Conservation (phyloP, 2,113 vertebrate species). For the Oriolus oriolus region DNA sequence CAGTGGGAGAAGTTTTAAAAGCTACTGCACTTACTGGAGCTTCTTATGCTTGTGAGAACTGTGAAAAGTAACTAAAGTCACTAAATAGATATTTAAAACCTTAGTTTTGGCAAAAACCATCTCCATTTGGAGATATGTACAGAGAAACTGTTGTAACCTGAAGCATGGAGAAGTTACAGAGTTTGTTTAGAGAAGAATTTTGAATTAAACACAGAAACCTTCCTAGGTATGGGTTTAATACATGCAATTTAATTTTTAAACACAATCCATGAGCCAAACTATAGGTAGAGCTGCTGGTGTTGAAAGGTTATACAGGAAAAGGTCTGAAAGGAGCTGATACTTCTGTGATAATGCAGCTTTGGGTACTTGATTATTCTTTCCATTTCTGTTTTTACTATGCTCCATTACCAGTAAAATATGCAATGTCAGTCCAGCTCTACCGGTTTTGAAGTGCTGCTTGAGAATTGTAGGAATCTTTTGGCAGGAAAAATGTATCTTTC, state of each 20-base stretch:
- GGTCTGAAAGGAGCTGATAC: neutral
- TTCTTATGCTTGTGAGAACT: neutral
- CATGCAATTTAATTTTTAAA: neutral
- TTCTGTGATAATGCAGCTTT: conserved; percentile 18
- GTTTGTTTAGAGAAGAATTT: neutral
- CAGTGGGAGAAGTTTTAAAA: neutral
- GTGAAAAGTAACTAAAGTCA: neutral
- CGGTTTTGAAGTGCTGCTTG: conserved; percentile 39
- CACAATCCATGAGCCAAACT: neutral
- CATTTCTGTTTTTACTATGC: conserved; percentile 40
- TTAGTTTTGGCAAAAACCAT: neutral
- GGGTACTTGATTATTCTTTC: conserved; percentile 17
- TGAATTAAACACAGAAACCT: neutral
- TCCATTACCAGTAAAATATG: conserved; percentile 53
- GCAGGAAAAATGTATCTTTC: conserved; percentile 52
- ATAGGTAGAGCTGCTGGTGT: neutral
- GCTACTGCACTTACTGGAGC: neutral
- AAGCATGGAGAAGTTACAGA: neutral
- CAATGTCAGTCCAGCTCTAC: conserved; percentile 41
- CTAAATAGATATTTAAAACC: neutral
- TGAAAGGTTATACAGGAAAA: neutral
- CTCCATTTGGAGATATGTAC: neutral
- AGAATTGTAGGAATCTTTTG: conserved; percentile 53
- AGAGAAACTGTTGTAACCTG: neutral
- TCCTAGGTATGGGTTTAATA: neutral